phyloP scores from a whole-genome alignment of 2,888 invertebrate genomes.

The Stenodema calcarata region DNA sequence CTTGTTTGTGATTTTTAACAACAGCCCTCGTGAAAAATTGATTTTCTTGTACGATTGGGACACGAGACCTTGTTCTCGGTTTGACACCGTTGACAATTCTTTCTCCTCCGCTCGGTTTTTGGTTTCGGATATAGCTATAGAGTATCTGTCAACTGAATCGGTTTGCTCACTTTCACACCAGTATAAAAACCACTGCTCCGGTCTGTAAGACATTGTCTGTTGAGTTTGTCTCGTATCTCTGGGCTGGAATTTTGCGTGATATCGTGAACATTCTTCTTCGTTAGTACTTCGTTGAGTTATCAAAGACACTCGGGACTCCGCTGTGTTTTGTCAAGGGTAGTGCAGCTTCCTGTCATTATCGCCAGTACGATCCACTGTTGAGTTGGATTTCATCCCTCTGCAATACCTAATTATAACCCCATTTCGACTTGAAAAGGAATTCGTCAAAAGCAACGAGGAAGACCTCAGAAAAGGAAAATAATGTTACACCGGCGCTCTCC shows the following conservation, averaged over 20 bases:
- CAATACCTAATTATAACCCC: no score
- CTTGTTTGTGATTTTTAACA: neutral
- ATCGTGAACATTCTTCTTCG: neutral
- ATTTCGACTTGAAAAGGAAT: no score
- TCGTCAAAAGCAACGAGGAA: no score
- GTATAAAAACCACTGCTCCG: neutral
- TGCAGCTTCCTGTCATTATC: no score
- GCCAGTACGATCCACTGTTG: no score
- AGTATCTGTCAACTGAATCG: neutral
- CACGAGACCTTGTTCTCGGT: neutral
- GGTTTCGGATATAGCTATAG: neutral
- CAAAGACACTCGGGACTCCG: no score
- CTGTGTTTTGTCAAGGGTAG: no score
- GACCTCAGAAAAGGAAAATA: no score
- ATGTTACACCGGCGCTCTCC: no score
- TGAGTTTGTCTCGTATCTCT: no score
- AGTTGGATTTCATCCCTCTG: no score
- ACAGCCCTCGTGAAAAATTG: neutral
- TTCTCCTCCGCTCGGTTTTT: neutral
- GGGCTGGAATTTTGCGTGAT: neutral
- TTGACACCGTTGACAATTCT: neutral
- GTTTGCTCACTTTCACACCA: neutral
- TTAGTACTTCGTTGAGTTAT: neutral
- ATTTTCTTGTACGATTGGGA: neutral
- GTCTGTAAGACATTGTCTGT: neutral